Evolutionary conservation across 2,797 vertebrate species (phyloP).

Genomic region (Peromyscus melanophrys): DNA sequence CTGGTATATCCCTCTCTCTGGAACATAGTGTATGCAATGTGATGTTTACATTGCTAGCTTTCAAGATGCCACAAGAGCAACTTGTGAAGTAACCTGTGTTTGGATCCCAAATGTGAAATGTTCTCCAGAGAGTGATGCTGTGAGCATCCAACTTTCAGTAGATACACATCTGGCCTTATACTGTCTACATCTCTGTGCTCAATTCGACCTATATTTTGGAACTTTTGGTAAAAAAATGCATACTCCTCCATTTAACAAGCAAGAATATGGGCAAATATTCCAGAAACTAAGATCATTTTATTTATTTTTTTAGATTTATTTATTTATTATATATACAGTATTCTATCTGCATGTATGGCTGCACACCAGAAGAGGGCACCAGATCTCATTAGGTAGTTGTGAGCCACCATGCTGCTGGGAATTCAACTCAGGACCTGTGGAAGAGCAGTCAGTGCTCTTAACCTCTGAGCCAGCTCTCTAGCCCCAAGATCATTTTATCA

Average conservation of each 20-base stretch:
- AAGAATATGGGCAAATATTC: background rate
- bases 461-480: no score
- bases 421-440: no score
- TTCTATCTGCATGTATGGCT: no score
- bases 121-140: background rate
- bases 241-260: background rate
- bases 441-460: no score
- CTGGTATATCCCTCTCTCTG: background rate
- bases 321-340: no score
- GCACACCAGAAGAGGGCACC: no score
- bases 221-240: background rate
- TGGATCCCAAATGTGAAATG: background rate
- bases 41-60: background rate
- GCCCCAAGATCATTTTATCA: slow-evolving; percentile 7
- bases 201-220: background rate
- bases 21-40: accelerated
- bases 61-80: no score
- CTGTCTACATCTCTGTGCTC: background rate
- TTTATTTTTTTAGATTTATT: background rate
- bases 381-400: no score
- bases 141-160: no score
- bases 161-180: background rate
- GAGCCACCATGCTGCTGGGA: no score
- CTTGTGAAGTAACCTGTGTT: background rate
- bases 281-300: background rate